phyloP scores from a whole-genome alignment of 2,888 invertebrate species.

The Eupithecia pulchellata region DNA sequence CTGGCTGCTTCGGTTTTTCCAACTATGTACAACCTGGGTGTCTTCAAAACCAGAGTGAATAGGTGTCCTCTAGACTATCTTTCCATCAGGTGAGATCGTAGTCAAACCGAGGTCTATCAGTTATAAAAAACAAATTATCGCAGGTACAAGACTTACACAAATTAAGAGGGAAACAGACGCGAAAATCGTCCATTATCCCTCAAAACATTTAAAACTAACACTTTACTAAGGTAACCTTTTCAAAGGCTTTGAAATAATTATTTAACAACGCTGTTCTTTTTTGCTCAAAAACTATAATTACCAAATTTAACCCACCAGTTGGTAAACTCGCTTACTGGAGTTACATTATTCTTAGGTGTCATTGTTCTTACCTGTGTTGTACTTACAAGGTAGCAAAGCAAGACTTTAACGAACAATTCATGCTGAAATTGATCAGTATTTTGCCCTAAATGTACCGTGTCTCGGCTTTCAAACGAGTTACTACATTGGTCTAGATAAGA shows the following conservation, averaged over 20 bases:
- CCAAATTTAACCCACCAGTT: neutral
- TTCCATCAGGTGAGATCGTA: too few relatives aligned
- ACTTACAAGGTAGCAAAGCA: neutral
- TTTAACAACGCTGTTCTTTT: neutral
- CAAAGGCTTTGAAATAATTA: neutral
- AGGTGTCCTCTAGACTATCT: too few relatives aligned
- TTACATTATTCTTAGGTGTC: neutral
- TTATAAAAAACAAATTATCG: too few relatives aligned
- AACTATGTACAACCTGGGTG: too few relatives aligned
- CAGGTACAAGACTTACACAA: neutral
- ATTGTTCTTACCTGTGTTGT: neutral
- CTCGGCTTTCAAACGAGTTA: slow-evolving; percentile 1
- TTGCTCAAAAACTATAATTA: neutral
- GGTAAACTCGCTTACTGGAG: neutral
- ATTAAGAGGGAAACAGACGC: neutral
- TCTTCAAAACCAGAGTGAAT: too few relatives aligned
- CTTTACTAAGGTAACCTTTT: neutral
- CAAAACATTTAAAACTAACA: neutral
- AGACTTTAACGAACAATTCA: neutral
- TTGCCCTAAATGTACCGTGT: slow-evolving; percentile 14
- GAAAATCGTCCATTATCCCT: neutral
- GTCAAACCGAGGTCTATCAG: too few relatives aligned
- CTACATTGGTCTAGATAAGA: slow-evolving; percentile 28
- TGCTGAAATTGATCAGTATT: neutral
- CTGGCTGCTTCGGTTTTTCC: too few relatives aligned